Percentiles rank a stretch among this genome's conserved stretches.
phyloP scores from a whole-genome alignment of 2,888 invertebrate species.

The Cartodere bifasciata region DNA sequence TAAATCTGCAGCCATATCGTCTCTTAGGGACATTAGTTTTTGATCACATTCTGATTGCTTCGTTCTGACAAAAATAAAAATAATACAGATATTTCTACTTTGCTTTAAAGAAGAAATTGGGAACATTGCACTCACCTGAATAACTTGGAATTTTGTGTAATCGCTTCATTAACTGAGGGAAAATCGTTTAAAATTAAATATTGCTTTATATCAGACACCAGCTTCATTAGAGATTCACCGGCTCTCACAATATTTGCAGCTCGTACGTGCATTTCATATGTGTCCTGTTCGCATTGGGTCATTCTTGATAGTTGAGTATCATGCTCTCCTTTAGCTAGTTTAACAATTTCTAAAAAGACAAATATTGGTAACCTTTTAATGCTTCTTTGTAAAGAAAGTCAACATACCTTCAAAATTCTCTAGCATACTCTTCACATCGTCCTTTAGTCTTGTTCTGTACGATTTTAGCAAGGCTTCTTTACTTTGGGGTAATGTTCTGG shows the following conservation, averaged over 20 bases:
- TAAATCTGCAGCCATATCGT: conserved; percentile 90
- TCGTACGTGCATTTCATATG: conserved; percentile 93
- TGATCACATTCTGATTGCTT: conserved; percentile 90
- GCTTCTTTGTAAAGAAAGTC: too few relatives aligned
- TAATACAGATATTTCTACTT: neutral
- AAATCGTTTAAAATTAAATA: conserved; percentile 97
- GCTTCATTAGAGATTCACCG: conserved; percentile 91
- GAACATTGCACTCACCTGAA: too few relatives aligned
- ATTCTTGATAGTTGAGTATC: conserved; percentile 81
- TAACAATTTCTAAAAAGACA: conserved; percentile 69
- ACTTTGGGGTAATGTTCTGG: conserved; percentile 70
- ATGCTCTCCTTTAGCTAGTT: conserved; percentile 78
- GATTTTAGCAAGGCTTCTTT: conserved; percentile 93
- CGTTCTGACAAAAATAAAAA: conserved; percentile 46
- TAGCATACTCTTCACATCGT: conserved; percentile 93
- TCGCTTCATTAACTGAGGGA: conserved; percentile 94
- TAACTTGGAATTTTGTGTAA: conserved; percentile 82
- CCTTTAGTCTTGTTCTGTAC: conserved; percentile 86
- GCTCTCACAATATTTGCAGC: conserved; percentile 94
- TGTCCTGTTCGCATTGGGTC: conserved; percentile 90
- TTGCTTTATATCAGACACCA: conserved; percentile 96
- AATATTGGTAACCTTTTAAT: too few relatives aligned
- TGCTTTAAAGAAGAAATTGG: too few relatives aligned
- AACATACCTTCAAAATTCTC: conserved; percentile 89
- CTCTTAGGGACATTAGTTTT: conserved; percentile 79